Conservation (phyloP, 2,888 invertebrate genomes). For the Microctonus hyperodae region DNA sequence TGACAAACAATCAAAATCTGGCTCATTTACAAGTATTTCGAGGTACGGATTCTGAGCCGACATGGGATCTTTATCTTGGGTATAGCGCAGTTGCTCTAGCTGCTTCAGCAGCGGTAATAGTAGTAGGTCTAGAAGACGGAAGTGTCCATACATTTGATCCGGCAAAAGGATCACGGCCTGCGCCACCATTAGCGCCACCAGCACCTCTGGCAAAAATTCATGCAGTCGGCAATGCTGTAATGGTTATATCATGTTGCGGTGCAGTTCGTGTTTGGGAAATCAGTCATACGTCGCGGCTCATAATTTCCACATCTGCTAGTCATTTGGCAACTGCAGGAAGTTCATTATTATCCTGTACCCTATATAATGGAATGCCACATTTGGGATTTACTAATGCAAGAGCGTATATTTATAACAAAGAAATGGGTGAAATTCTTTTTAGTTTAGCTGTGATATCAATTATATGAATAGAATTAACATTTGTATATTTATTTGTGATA, state of each 20-base stretch:
- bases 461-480: no score
- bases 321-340: constrained; percentile 57
- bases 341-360: constrained; percentile 54
- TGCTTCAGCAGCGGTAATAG: constrained; percentile 58
- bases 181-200: constrained; percentile 58
- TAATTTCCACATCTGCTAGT: constrained; percentile 58
- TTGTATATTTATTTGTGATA: not conserved
- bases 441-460: not conserved
- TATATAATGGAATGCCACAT: constrained; percentile 80
- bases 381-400: constrained; percentile 85
- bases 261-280: constrained; percentile 62
- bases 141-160: constrained; percentile 59
- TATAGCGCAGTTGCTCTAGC: constrained; percentile 59
- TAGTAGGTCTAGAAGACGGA: constrained; percentile 58
- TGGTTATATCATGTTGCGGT: constrained; percentile 60
- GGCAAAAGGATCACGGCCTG: constrained; percentile 55
- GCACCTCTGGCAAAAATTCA: constrained; percentile 58
- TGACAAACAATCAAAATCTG: constrained; percentile 56
- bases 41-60: constrained; percentile 56
- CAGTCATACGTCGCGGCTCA: constrained; percentile 53
- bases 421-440: constrained; percentile 70
- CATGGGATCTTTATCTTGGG: constrained; percentile 59
- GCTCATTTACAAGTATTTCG: constrained; percentile 59
- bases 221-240: constrained; percentile 59
- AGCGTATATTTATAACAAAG: constrained; percentile 82